phyloP scores from a whole-genome alignment of 1,140 invertebrate genomes.

The Telenomus remus region DNA sequence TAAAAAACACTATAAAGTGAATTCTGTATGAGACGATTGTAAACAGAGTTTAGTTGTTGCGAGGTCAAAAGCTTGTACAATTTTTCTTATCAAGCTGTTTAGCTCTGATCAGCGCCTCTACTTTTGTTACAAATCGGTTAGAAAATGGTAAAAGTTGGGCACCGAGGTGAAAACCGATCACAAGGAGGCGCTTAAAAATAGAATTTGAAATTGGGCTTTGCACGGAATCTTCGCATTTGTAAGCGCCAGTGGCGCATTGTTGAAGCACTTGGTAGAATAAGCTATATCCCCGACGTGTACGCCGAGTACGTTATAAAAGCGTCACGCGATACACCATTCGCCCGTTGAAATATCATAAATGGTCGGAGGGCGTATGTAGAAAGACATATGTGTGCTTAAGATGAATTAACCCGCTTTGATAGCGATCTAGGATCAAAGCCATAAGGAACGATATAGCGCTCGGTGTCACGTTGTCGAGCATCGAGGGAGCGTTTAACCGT shows the following conservation, averaged over 20 bases:
- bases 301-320: conserved; percentile 23
- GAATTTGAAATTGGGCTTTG: conserved; percentile 31
- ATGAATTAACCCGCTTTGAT: conserved; percentile 70
- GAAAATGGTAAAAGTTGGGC: conserved; percentile 34
- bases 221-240: conserved; percentile 54
- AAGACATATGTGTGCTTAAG: conserved; percentile 27
- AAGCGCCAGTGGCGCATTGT: conserved; percentile 42
- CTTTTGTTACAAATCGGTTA: conserved; percentile 20
- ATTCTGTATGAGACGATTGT: neutral
- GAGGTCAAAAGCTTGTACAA: no score
- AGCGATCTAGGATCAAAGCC: conserved; percentile 58
- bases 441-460: conserved; percentile 23
- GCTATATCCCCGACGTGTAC: conserved; percentile 46
- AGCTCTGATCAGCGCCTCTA: conserved; percentile 11
- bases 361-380: conserved; percentile 24
- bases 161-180: conserved; percentile 17
- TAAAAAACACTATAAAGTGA: neutral
- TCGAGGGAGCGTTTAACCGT: no score
- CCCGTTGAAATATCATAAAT: conserved; percentile 49
- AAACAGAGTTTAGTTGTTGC: no score
- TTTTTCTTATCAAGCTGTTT: conserved; percentile 17
- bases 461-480: conserved; percentile 5
- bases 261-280: conserved; percentile 36
- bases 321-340: conserved; percentile 47
- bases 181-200: conserved; percentile 40